Percentiles rank a stretch among this genome's conserved stretches.
These are phyloP conservation scores for Hirtodrosophila confusa DNA, from an alignment of 2,888 invertebrate species.

Conservation along the genomic window DNA sequence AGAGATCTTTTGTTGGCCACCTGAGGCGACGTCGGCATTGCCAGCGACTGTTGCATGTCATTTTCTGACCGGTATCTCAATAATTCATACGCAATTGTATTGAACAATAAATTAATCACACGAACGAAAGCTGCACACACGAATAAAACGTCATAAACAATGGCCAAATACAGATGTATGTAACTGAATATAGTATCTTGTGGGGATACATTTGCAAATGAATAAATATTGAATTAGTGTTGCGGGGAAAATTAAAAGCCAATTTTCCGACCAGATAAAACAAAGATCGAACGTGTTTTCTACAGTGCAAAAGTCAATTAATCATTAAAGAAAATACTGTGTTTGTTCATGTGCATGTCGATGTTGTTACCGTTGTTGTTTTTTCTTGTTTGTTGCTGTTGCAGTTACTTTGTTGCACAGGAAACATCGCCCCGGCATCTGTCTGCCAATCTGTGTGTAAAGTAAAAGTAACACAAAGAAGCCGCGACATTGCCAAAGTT, in stretches of 20 bases:
- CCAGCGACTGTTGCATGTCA: conserved; percentile 68
- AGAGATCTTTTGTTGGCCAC: conserved; percentile 54
- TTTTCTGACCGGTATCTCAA: conserved; percentile 75
- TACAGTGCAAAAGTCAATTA: conserved; percentile 74
- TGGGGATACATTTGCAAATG: conserved; percentile 60
- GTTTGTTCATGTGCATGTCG: conserved; percentile 68
- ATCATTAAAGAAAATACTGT: conserved; percentile 74
- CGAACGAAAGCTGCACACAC: conserved; percentile 64
- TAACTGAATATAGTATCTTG: not conserved
- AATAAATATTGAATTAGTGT: conserved; percentile 66
- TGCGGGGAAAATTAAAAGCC: conserved; percentile 68
- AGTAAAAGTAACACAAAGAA: conserved; percentile 66
- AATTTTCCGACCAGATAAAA: conserved; percentile 66
- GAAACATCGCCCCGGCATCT: conserved; percentile 43
- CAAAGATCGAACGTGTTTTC: conserved; percentile 71
- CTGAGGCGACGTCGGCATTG: conserved; percentile 56
- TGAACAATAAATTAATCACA: conserved; percentile 77
- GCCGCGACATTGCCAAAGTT: conserved; percentile 61
- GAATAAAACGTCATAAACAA: conserved; percentile 45
- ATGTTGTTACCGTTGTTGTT: conserved; percentile 39
- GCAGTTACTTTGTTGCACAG: conserved; percentile 43
- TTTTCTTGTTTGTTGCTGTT: conserved; percentile 20
- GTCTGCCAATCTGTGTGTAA: conserved; percentile 42
- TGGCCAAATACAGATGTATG: conserved; percentile 35
- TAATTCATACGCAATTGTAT: conserved; percentile 77